These are phyloP conservation scores for Apolygus lucorum DNA, from an alignment of 1,140 invertebrate genomes.

Conservation along the genomic window DNA sequence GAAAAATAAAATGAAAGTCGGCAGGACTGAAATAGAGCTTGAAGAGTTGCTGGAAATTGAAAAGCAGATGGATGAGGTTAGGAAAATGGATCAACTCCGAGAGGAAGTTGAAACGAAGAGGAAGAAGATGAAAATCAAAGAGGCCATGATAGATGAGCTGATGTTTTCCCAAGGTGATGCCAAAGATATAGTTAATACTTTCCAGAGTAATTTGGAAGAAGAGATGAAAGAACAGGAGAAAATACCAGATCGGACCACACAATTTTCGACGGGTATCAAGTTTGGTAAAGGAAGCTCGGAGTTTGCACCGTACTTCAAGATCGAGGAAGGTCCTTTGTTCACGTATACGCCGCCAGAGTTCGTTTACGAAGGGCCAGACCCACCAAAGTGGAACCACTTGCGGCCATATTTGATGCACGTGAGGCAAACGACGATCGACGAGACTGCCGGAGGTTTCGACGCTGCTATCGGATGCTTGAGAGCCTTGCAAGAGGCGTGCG, in stretches of 20 bases:
- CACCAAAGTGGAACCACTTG: slow-evolving; percentile 59
- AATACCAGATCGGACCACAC: slow-evolving; percentile 44
- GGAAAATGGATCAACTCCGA: slow-evolving; percentile 35
- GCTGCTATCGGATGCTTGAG: slow-evolving; percentile 72
- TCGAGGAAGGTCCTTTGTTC: slow-evolving; percentile 66
- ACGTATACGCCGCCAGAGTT: slow-evolving; percentile 52
- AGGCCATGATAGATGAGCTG: slow-evolving; percentile 85
- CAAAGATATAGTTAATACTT: slow-evolving; percentile 74
- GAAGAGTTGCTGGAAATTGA: slow-evolving; percentile 76
- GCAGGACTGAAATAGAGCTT: slow-evolving; percentile 64
- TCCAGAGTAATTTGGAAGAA: slow-evolving; percentile 44
- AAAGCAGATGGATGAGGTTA: slow-evolving; percentile 38
- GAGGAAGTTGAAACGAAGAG: slow-evolving; percentile 69
- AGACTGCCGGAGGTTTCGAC: slow-evolving; percentile 81
- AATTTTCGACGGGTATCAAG: slow-evolving; percentile 75
- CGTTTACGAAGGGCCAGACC: slow-evolving; percentile 59
- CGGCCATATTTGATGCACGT: slow-evolving; percentile 65
- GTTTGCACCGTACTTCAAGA: slow-evolving; percentile 48
- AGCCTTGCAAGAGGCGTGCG: slow-evolving; percentile 82
- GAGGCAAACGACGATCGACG: slow-evolving; percentile 55
- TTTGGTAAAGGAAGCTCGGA: slow-evolving; percentile 49
- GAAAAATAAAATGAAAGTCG: slow-evolving; percentile 61
- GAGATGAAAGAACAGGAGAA: slow-evolving; percentile 33
- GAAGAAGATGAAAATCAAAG: slow-evolving; percentile 74
- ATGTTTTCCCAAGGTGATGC: slow-evolving; percentile 87